These are phyloP conservation scores for Bellardia pandia DNA, from an alignment of 2,888 invertebrate genomes.

Conservation along the genomic window DNA sequence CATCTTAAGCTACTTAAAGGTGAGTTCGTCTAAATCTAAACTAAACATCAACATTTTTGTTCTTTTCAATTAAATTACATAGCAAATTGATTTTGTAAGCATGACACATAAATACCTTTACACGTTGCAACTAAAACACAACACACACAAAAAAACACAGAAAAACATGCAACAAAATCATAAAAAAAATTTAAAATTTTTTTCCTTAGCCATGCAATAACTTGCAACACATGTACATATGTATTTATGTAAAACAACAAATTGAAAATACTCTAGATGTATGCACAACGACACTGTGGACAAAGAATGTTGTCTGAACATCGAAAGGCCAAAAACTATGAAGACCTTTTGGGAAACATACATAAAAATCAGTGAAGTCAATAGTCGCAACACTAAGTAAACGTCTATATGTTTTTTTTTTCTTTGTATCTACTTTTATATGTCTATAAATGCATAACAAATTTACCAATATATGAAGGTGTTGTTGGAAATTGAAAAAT, in stretches of 20 bases:
- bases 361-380: slow-evolving; percentile 65
- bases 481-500: slow-evolving; percentile 59
- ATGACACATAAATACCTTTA: slow-evolving; percentile 72
- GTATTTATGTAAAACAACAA: slow-evolving; percentile 48
- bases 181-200: slow-evolving; percentile 44
- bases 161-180: slow-evolving; percentile 37
- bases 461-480: slow-evolving; percentile 63
- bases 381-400: slow-evolving; percentile 41
- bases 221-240: slow-evolving; percentile 24
- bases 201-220: slow-evolving; percentile 11
- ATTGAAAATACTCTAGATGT: slow-evolving; percentile 64
- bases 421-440: background rate
- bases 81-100: slow-evolving; percentile 81
- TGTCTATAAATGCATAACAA: slow-evolving; percentile 35
- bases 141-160: slow-evolving; percentile 45
- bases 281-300: slow-evolving; percentile 3
- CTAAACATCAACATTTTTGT: slow-evolving; percentile 60
- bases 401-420: slow-evolving; percentile 21
- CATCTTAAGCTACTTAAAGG: slow-evolving; percentile 64
- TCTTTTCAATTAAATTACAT: slow-evolving; percentile 82
- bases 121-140: slow-evolving; percentile 55
- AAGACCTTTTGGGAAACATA: slow-evolving; percentile 64
- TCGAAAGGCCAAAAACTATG: slow-evolving; percentile 66
- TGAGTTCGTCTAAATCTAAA: slow-evolving; percentile 57
- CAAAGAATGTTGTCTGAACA: slow-evolving; percentile 54